Evolutionary conservation across 2,797 vertebrate genomes (phyloP).

Genomic region (Phoxinus dragarum): DNA sequence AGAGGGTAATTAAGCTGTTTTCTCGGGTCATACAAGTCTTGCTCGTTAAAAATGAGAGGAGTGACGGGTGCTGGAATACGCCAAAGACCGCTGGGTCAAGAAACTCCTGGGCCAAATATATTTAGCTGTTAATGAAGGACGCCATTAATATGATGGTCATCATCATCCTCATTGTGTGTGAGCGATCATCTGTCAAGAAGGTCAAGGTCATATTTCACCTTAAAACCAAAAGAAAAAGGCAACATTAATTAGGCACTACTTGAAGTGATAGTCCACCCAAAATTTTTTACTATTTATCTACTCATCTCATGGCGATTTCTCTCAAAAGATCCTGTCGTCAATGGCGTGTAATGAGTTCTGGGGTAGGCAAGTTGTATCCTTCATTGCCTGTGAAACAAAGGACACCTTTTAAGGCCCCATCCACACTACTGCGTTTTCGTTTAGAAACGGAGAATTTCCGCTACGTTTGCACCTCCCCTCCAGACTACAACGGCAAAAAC

Average conservation of each 20-base stretch:
- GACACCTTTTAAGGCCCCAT: too few species aligned
- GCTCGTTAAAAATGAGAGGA: slow-evolving; percentile 63
- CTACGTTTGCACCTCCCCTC: too few species aligned
- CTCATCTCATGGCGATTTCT: background rate
- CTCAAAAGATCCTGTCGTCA: background rate
- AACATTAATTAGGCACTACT: slow-evolving; percentile 6
- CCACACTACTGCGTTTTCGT: too few species aligned
- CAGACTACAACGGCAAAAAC: too few species aligned
- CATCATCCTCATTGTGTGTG: slow-evolving; percentile 11
- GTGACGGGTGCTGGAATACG: slow-evolving; percentile 27
- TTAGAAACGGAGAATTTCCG: too few species aligned
- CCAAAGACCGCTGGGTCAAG: slow-evolving; percentile 54
- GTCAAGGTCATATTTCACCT: background rate
- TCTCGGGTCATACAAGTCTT: slow-evolving; percentile 67
- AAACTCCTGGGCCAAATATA: slow-evolving; percentile 38
- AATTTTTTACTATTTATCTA: background rate
- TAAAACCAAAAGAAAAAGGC: background rate
- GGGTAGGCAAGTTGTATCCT: too few species aligned
- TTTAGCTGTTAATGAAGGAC: slow-evolving; percentile 37
- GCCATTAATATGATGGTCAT: slow-evolving; percentile 28
- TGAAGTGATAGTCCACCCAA: background rate
- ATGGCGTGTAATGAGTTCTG: too few species aligned
- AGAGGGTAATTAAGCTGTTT: slow-evolving; percentile 67
- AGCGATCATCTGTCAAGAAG: slow-evolving; percentile 2
- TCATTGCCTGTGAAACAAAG: background rate